Conservation (phyloP, 2,113 vertebrate species). For the Petroica traversi region DNA sequence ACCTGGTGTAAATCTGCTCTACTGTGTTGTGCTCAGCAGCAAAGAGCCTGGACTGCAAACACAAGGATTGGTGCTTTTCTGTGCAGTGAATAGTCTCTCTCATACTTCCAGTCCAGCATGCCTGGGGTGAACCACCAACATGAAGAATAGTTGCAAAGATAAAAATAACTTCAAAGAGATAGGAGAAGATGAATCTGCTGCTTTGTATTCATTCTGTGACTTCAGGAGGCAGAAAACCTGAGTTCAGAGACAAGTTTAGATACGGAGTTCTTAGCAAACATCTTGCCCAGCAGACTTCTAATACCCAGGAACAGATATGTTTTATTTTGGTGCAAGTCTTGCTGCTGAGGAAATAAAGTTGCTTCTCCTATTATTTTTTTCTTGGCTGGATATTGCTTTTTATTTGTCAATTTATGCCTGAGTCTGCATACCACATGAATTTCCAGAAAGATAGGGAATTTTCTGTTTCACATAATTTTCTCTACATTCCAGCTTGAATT, state of each 20-base stretch:
- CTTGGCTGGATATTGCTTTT: neutral
- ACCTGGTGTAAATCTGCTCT: neutral
- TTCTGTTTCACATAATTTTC: neutral
- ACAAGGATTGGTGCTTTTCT: neutral
- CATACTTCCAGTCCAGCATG: neutral
- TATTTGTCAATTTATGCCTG: neutral
- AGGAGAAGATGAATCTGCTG: neutral
- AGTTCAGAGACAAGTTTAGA: neutral
- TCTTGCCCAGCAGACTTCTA: neutral
- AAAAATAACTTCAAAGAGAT: slow-evolving; percentile 54
- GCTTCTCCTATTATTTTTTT: neutral
- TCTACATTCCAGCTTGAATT: neutral
- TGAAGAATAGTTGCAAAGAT: neutral
- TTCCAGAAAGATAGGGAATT: neutral
- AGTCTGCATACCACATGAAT: neutral
- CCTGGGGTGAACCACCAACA: neutral
- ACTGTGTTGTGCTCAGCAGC: neutral
- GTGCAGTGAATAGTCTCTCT: neutral
- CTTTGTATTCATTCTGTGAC: neutral
- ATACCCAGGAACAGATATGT: neutral
- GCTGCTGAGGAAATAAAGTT: neutral
- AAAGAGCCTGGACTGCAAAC: neutral
- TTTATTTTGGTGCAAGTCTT: neutral
- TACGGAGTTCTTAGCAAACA: neutral
- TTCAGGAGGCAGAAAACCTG: neutral